Evolutionary conservation across 2,113 vertebrate species (phyloP).

Genomic region (Rhinogobius similis): DNA sequence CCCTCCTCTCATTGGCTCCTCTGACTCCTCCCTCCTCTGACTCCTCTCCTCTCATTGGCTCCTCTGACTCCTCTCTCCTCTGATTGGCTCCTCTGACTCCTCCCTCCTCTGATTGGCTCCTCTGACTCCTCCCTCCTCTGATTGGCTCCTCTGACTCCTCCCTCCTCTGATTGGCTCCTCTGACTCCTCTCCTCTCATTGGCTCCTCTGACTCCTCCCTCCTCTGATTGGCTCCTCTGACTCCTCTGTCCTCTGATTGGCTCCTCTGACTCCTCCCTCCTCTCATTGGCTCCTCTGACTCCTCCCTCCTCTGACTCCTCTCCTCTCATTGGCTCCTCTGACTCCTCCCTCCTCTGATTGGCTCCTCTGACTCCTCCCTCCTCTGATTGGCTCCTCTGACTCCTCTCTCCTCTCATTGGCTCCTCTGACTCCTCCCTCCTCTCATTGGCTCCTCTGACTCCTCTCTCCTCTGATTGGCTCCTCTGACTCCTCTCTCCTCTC

Average conservation of each 20-base stretch:
- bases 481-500: not conserved
- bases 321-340: not conserved
- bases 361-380: not conserved
- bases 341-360: not conserved
- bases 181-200: not conserved
- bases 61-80: not conserved
- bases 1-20: not conserved
- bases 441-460: not conserved
- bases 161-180: not conserved
- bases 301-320: not conserved
- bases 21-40: not conserved
- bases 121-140: not conserved
- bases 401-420: not conserved
- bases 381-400: not conserved
- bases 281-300: not conserved
- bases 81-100: not conserved
- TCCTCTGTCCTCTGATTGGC: not conserved
- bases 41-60: not conserved
- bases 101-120: not conserved
- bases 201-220: not conserved
- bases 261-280: not conserved
- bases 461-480: not conserved
- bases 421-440: not conserved
- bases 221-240: not conserved
- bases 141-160: not conserved